Base-by-base conservation (phyloP, 1,140 invertebrate genomes). In the Lanistes nyassanus region DNA sequence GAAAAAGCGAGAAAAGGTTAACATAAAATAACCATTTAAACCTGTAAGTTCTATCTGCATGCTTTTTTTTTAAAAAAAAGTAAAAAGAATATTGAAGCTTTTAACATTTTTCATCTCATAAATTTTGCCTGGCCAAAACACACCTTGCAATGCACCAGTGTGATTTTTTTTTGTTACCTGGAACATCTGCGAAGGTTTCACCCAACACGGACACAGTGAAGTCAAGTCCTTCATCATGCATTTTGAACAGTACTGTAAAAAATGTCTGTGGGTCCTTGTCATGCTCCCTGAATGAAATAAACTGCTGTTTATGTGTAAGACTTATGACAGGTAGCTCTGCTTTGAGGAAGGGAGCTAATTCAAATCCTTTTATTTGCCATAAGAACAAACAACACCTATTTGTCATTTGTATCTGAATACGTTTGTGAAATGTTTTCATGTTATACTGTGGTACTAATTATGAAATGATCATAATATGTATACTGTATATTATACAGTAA, bases 181-280 rank as follows among this genome's bases (percentile, higher is more conserved):
- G 93, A 47, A 91, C 85, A 79, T 93, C 91, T 13, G 88, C 83
- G 85, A 91, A 93, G 4, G 82, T 86, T 88, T 93, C 91, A 42
- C 93, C 93, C 26, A 93, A 77, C 5, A 94, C 91, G n/a, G 92
- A 92, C 16, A 94, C 83, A 62, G 88, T 81, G 83, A 94, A 95
- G 47, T 90, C 82, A 42, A 89, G 85, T 26, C 91, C 88, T 39
- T 91, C 85, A 36, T 91, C 89, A 53, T 91, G 88, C n/a, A 95
- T 84, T 74, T 87, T 81, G 71, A 89, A 88, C 2, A 94, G 80
- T 5, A 91, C 90, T 11, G 91, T 82, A 69, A 94, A 92, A 83
- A 95, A 92, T 31, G 90, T 82, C 42, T 93, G 90, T 16, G 94
- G 94, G 86, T 93, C 92, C 88, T 95, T 95, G 84, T 95, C 94